Evolutionary conservation across 2,797 vertebrate species (phyloP), one percentile per base, ranked within the genome.

Genomic region (Coilia nasus): DNA sequence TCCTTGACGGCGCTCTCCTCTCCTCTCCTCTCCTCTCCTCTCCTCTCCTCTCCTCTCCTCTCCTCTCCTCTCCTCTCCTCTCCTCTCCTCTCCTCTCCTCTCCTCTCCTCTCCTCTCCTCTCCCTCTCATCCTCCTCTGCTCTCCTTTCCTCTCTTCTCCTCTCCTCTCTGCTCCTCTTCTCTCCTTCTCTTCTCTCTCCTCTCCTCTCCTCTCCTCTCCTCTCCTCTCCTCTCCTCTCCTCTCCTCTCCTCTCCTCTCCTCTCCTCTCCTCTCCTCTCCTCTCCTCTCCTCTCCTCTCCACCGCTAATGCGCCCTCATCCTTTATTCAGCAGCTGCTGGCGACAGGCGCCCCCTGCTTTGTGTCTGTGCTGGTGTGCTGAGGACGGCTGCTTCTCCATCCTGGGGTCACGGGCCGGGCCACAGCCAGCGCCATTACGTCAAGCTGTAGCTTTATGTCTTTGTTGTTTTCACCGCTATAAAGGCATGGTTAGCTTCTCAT

Each of bases 241-340:
- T n/a, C 23, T 71, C 56, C 23, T 47, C 46, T 47, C 46, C 10
- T 47, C 46, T 47, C 46, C 46, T n/a, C 46, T 10, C 46, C 3
- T 47, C 46, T 35, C 2, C 25, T 78, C 71, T 78, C 11, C 71
- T 78, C n/a, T 6, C 28, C 6, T 78, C 71, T 78, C 19, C 44
- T n/a, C 28, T 25, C 81, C 46, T 47, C 46, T 47, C 46, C 46
- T 47, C 46, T 54, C 50, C 50, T 54, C 81, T 78, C 25, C 17
- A 64, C 87, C 56, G 64, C 67, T 71, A 82, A 83, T 81, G 82
- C 62, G 85, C 67, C 9, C 82, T 86, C 47, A 85, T 89, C 80
- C 82, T 81, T 90, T 89, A 87, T 88, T 88, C 83, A 87, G 60
- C 71, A 54, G 84, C 44, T 84, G 28, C 82, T 82, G 82, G 83